Evolutionary conservation across 2,888 invertebrate genomes (phyloP), one percentile per base, ranked within the genome.

Genomic region (Pyrrhia umbra): DNA sequence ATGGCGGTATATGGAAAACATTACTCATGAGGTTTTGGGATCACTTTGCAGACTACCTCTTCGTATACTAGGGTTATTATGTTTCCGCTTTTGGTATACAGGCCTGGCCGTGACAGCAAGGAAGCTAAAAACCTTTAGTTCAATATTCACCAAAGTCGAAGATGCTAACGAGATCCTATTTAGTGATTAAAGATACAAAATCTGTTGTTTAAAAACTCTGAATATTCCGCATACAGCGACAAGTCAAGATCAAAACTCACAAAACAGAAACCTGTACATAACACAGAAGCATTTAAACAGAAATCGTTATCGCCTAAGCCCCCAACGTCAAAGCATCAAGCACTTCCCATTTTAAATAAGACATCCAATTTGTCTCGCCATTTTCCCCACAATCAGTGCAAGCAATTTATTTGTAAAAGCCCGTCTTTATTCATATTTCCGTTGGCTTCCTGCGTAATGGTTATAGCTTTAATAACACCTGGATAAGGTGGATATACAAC

Each of bases 361-460:
- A 66, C 75, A 46, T 73, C 75, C 66, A 77, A 77, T 77, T 77
- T 73, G 75, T 74, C 56, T 60, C 66, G 61, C 69, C 54, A 67
- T 64, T 74, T 72, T 51, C 60, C 40, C 51, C 21, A 74, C 69
- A 66, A 77, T 64, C 75, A 68, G 59, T 52, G 64, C 74, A 62
- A 59, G 63, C 59, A 74, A 77, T 80, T 77, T 80, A 64, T 77
- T 70, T 79, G 58, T 51, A 76, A 64, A 77, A 59, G 61, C 69
- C 54, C 21, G 21, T 55, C 66, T 67, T 68, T 73, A 79, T 77
- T 71, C 62, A 77, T 77, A 80, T 77, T 80, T 77, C 69, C 75
- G 62, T 39, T 46, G 47, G 56, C 45, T 55, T 42, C 39, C 46
- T 10, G 25, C n/a, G 42, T 66, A 60, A 68, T 77, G 66, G 51